Conservation (phyloP, 2,113 vertebrate genomes). For the Pachyramphus minor region DNA sequence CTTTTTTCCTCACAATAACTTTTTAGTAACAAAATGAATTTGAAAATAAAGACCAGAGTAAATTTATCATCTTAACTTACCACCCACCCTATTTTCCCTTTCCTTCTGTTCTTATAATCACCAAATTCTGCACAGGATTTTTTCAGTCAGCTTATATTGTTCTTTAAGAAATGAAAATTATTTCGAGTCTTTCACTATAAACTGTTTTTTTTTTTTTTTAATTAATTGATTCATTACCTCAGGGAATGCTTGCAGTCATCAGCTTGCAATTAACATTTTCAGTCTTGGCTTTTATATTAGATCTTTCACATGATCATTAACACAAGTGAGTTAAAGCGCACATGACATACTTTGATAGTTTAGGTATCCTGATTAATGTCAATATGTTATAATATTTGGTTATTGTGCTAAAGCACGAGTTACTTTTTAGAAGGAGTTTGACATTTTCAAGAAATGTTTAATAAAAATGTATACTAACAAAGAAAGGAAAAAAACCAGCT, state of each 20-base stretch:
- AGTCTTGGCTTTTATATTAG: not conserved
- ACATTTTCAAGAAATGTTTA: not conserved
- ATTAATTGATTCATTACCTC: not conserved
- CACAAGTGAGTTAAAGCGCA: not conserved
- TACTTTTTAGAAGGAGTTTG: not conserved
- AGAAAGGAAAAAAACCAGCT: not conserved
- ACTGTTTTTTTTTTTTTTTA: not conserved
- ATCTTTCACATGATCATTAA: not conserved
- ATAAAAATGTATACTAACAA: not conserved
- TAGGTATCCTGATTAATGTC: not conserved
- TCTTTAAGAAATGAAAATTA: not conserved
- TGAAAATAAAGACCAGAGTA: not conserved
- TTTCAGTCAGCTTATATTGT: not conserved
- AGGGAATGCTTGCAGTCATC: not conserved
- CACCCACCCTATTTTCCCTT: accelerated
- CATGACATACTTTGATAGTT: not conserved
- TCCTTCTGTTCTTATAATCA: not conserved
- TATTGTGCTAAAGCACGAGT: not conserved
- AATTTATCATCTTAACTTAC: not conserved
- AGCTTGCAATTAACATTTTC: not conserved
- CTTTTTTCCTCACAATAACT: not conserved
- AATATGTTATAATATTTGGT: not conserved
- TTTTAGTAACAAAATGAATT: not conserved
- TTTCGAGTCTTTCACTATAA: not conserved
- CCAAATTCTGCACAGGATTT: not conserved